These are phyloP conservation scores for Caenorhabditis imperialis DNA, from an alignment of 2,888 invertebrate genomes.

Conservation along the genomic window DNA sequence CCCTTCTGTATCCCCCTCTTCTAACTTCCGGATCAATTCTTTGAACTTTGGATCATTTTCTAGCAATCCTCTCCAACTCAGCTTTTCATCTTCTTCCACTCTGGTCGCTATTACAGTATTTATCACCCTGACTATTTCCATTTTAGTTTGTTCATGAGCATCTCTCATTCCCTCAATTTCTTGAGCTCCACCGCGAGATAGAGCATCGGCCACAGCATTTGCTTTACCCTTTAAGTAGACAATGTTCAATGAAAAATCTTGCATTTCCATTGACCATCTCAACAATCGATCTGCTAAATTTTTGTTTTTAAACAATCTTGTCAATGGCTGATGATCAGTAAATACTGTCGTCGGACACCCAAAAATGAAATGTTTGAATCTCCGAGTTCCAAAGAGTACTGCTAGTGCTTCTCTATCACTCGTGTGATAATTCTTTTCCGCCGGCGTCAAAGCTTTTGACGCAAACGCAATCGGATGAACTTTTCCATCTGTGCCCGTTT, in stretches of 20 bases:
- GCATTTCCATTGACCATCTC: constrained; percentile 23
- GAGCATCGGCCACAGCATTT: constrained; percentile 13
- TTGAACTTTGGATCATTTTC: too few relatives aligned
- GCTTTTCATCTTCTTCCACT: neutral
- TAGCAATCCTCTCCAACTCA: constrained; percentile 1
- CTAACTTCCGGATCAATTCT: constrained; percentile 5
- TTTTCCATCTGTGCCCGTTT: constrained; percentile 30
- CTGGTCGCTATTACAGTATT: neutral
- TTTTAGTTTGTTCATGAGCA: too few relatives aligned
- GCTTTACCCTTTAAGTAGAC: constrained; percentile 15
- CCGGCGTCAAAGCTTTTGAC: constrained; percentile 50
- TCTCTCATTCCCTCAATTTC: neutral
- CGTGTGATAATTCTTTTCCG: constrained; percentile 32
- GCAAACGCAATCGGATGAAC: constrained; percentile 57
- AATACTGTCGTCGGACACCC: neutral
- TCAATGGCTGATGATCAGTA: constrained; percentile 21
- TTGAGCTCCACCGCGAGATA: constrained; percentile 8
- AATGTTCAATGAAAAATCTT: constrained; percentile 7
- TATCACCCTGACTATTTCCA: constrained; percentile 1
- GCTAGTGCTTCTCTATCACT: constrained; percentile 20
- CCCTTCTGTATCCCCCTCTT: neutral
- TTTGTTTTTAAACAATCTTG: neutral
- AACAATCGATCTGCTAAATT: constrained; percentile 10
- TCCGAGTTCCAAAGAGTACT: constrained; percentile 4
- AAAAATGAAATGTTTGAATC: constrained; percentile 23